Evolutionary conservation across 2,888 invertebrate genomes (phyloP).

Genomic region (Monopis laevigella): DNA sequence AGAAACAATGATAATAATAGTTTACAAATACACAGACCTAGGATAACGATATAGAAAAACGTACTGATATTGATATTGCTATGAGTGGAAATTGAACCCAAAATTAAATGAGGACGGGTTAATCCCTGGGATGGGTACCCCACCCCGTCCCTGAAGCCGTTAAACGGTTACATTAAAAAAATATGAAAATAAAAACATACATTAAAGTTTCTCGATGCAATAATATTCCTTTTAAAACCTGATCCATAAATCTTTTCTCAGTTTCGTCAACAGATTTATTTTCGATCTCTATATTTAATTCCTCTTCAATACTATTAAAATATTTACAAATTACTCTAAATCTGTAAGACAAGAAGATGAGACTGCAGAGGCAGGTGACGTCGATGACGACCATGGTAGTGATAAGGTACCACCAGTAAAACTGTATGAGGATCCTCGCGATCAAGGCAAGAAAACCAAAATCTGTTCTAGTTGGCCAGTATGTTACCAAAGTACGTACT

Average conservation of each 20-base stretch:
- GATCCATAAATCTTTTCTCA: slow-evolving; percentile 24
- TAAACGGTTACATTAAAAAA: too few relatives aligned
- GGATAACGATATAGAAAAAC: too few relatives aligned
- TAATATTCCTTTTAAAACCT: slow-evolving; percentile 33
- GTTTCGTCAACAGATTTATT: slow-evolving; percentile 14
- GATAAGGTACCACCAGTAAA: slow-evolving; percentile 38
- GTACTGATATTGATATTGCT: too few relatives aligned
- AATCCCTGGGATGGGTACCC: too few relatives aligned
- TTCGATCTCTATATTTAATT: slow-evolving; percentile 22
- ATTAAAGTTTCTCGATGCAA: slow-evolving; percentile 38
- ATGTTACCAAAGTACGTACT: slow-evolving; percentile 33
- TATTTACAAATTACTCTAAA: slow-evolving; percentile 19
- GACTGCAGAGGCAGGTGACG: slow-evolving; percentile 27
- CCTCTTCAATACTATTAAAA: slow-evolving; percentile 26
- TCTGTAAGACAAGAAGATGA: slow-evolving; percentile 25
- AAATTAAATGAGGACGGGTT: too few relatives aligned
- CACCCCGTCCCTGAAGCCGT: too few relatives aligned
- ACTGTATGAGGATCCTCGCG: slow-evolving; percentile 28
- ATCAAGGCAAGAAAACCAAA: slow-evolving; percentile 28
- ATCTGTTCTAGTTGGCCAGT: slow-evolving; percentile 26
- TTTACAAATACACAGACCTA: too few relatives aligned
- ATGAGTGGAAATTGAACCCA: too few relatives aligned
- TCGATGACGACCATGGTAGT: slow-evolving; percentile 32
- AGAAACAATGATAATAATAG: too few relatives aligned
- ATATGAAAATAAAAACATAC: slow-evolving; percentile 29